Base-by-base conservation (phyloP, 1,140 invertebrate genomes). In the Camponotus vicinus region DNA sequence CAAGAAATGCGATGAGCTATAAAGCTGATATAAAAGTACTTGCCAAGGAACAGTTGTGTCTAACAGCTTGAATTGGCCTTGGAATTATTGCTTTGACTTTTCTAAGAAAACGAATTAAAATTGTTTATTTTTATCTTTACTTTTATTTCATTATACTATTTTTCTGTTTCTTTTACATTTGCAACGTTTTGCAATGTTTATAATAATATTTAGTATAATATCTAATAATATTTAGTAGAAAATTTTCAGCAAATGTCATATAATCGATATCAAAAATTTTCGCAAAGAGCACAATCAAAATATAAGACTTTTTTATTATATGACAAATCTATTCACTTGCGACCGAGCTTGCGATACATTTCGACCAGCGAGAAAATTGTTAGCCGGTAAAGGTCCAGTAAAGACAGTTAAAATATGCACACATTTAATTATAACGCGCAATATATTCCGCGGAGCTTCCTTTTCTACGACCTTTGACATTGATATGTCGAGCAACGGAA, bases 401-500 rank as follows among this genome's bases (percentile, higher is more conserved):
- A 89, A 92, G 88, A 76, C 75, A 88, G 88, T 84, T 92, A 85
- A 92, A 92, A 92, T 91, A 92, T 92, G 76, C 89, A 92, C 67
- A 89, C 89, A 86, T 92, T 91, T 90, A 90, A 82, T 82, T 82
- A 82, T 73, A 64, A 73, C 40, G 52, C 66, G 67, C 34, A 71
- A 27, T 37, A 21, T 61, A 82, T 71, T 82, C 42, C 67, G 9
- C 37, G 11, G 15, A 82, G 69, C 37, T 61, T 55, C 2, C 40
- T 34, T 71, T 82, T 82, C 52, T 18, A 59, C 52, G 52, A 71
- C 4, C 67, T 82, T 82, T 82, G 78, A 71, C 66, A 27, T 82
- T 82, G 55, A 82, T 73, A 82, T 13, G 55, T 55, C 34, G 40
- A 61, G 67, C 79, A 61, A 42, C 52, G 27, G 37, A 42, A 73